These are phyloP conservation scores for Patella vulgata DNA, from an alignment of 1,140 invertebrate genomes.

Conservation along the genomic window DNA sequence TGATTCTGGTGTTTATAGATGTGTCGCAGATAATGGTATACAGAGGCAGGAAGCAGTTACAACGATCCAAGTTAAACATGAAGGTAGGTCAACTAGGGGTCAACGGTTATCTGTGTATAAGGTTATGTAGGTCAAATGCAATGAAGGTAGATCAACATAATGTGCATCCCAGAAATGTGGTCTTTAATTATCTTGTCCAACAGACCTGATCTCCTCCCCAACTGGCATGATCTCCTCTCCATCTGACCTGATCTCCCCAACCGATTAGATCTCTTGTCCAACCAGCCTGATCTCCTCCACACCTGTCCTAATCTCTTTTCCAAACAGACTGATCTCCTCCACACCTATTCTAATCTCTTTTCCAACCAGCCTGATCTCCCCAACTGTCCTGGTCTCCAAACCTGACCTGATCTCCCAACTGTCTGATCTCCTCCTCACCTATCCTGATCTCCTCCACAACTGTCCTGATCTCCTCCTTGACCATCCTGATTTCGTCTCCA, in stretches of 20 bases:
- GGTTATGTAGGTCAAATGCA: no score
- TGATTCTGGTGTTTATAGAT: conserved; percentile 46
- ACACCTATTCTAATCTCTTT: neutral
- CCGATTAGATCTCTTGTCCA: neutral
- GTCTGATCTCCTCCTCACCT: neutral
- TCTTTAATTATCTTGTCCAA: no score
- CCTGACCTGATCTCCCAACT: no score
- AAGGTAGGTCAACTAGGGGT: conserved; percentile 29
- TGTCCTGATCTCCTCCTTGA: no score
- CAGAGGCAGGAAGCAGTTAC: conserved; percentile 32
- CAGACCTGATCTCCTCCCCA: neutral
- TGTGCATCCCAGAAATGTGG: no score
- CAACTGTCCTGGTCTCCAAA: neutral
- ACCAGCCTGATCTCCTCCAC: neutral
- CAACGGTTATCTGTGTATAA: no score
- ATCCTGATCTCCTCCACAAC: no score
- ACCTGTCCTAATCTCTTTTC: neutral
- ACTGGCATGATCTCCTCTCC: no score
- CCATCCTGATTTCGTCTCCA: no score
- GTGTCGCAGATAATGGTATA: conserved; percentile 34
- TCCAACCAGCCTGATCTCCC: no score
- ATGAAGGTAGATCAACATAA: no score
- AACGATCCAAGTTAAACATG: conserved; percentile 39
- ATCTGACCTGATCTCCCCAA: neutral
- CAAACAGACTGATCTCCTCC: neutral